A percentile compares a stretch with the other conserved stretches of the same genome.
These are phyloP conservation scores for Rhingia rostrata DNA, from an alignment of 2,888 invertebrate species.

Conservation along the genomic window DNA sequence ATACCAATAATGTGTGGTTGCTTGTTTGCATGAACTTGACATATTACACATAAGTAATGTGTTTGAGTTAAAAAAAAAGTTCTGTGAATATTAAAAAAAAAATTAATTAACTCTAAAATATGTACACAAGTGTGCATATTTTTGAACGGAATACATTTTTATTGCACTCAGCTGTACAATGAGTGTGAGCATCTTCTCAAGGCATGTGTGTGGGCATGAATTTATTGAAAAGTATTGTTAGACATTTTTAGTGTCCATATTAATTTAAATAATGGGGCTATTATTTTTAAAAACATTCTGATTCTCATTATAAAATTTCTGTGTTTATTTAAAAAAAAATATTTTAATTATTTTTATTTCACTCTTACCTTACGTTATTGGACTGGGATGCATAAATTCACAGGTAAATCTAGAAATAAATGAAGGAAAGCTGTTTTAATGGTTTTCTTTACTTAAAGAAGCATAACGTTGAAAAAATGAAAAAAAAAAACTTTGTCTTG, in stretches of 20 bases:
- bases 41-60: neutral
- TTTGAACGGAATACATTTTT: neutral
- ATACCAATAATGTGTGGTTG: slow-evolving; percentile 8
- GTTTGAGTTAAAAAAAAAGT: neutral
- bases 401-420: too few species aligned
- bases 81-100: slow-evolving; percentile 13
- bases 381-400: too few species aligned
- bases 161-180: neutral
- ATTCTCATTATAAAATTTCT: too few species aligned
- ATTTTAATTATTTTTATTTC: too few species aligned
- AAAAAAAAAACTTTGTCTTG: too few species aligned
- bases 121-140: neutral
- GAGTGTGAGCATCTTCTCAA: slow-evolving; percentile 5
- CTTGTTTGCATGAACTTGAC: slow-evolving; percentile 48
- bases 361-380: too few species aligned
- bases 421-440: too few species aligned
- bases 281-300: too few species aligned
- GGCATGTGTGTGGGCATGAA: neutral
- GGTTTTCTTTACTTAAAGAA: too few species aligned
- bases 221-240: slow-evolving; percentile 29
- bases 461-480: too few species aligned
- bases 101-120: slow-evolving; percentile 24
- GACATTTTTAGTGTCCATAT: neutral
- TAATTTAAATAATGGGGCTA: too few species aligned
- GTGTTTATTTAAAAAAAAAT: too few species aligned